Base-by-base conservation (phyloP, 2,888 invertebrate species). In the Eupithecia vulgata region DNA sequence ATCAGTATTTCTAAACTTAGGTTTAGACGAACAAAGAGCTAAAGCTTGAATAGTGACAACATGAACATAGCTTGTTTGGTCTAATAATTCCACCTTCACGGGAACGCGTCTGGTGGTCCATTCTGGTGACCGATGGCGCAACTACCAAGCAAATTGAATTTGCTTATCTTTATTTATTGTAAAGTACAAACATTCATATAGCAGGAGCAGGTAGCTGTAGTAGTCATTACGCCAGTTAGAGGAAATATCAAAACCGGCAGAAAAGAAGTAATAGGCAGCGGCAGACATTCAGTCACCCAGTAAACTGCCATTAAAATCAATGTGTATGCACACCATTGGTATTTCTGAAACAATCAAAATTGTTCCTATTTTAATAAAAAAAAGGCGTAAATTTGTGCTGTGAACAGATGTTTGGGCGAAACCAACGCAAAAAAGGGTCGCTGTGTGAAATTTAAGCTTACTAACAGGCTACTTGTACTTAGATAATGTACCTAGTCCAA, bases 261-360 rank as follows among this genome's bases (percentile, higher is more conserved):
- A 80, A 98, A 95, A 0, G 97, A 96, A 0, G 97, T 97, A 0
- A 97, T 94, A 0, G 97, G 96, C 35, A 98, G 88, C 0, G 98
- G 97, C 66, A 98, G 88, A 0, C 96, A 96, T 88, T 97, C 98
- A 2, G 96, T 96, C 70, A 97, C 96, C 97, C 97, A 97, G 85
- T 94, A 97, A 48, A 96, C 88, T 0, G 97, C 96, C 97, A 98
- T 97, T 59, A 97, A 81, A 0, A 96, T 83, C 0, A 98, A 95
- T 21, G 97, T 95, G 86, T 96, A 98, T 42, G 96, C 95, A 84
- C 97, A 97, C 92, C 96, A 91, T 77, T 90, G 87, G 71, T 87
- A 84, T 81, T 85, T 85, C 92, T 91, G 81, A 25, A 65, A 65
- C 40, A 65, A 64, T 68, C 88, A 88, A 37, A 37, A 37, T 37